Conservation (phyloP, 1,140 invertebrate genomes). For the Orussus abietinus region DNA sequence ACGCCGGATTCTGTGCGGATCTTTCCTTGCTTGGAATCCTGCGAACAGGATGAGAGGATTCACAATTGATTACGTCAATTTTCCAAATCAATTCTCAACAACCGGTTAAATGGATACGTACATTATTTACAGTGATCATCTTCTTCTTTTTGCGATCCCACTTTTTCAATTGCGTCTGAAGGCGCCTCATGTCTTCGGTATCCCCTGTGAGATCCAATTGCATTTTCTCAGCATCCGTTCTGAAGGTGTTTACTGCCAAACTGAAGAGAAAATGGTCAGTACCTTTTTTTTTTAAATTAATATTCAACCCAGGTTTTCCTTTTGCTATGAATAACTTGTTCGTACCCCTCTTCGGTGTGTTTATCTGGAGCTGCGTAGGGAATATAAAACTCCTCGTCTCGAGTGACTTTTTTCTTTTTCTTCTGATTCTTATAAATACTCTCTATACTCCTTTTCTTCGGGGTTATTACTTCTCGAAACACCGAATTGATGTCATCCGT, state of each 20-base stretch:
- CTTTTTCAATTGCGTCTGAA: conserved; percentile 59
- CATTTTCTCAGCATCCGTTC: conserved; percentile 65
- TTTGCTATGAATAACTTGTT: too few species aligned
- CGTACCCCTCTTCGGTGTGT: conserved; percentile 83
- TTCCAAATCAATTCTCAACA: conserved; percentile 2
- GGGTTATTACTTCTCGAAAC: conserved; percentile 56
- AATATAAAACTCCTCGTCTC: conserved; percentile 79
- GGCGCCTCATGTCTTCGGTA: conserved; percentile 62
- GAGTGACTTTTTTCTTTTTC: conserved; percentile 55
- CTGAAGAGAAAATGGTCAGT: conserved; percentile 55
- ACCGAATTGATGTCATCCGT: conserved; percentile 41
- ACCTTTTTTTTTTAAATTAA: too few species aligned
- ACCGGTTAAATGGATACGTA: conserved; percentile 31
- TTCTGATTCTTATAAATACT: conserved; percentile 55
- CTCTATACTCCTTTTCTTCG: conserved; percentile 60
- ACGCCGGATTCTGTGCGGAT: conserved; percentile 93
- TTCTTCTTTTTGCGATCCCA: conserved; percentile 94
- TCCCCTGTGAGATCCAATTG: conserved; percentile 80
- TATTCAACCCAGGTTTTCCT: too few species aligned
- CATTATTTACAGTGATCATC: conserved; percentile 71
- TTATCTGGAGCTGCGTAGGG: conserved; percentile 81
- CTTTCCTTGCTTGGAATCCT: conserved; percentile 66
- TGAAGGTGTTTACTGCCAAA: conserved; percentile 72
- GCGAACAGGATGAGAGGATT: conserved; percentile 27
- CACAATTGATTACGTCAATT: conserved; percentile 7